A percentile compares a stretch with the other conserved stretches of the same genome.
Conservation (phyloP, 2,888 invertebrate species). For the Diloba caeruleocephala region DNA sequence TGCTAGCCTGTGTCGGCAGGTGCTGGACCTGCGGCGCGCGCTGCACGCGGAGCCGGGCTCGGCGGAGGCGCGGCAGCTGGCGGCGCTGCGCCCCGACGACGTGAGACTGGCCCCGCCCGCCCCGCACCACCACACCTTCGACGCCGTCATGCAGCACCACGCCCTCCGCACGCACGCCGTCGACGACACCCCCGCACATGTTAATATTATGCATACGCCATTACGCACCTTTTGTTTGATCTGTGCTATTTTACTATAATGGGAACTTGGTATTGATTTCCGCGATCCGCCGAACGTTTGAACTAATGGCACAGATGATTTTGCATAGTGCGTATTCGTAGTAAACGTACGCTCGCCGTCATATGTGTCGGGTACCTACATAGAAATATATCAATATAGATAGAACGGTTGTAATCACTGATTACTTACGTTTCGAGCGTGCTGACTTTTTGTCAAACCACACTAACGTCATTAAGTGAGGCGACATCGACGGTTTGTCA, state of each 20-base stretch:
- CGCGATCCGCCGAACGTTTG: slow-evolving; percentile 39
- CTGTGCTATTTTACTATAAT: slow-evolving; percentile 52
- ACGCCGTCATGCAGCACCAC: slow-evolving; percentile 88
- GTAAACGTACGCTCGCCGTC: slow-evolving; percentile 38
- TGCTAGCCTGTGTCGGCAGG: slow-evolving; percentile 86
- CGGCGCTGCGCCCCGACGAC: slow-evolving; percentile 85
- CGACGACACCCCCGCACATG: slow-evolving; percentile 68
- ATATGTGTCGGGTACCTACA: slow-evolving; percentile 13
- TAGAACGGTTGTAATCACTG: no score
- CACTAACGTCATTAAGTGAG: no score
- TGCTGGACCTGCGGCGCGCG: slow-evolving; percentile 94
- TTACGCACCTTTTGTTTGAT: slow-evolving; percentile 53
- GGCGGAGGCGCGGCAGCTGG: slow-evolving; percentile 88
- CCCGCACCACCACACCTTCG: slow-evolving; percentile 87
- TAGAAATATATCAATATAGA: no score
- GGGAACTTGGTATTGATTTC: slow-evolving; percentile 47
- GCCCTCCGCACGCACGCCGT: slow-evolving; percentile 86
- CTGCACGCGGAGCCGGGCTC: slow-evolving; percentile 92
- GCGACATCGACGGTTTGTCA: no score
- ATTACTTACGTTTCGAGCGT: no score
- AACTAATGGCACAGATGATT: slow-evolving; percentile 57
- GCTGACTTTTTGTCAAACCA: no score
- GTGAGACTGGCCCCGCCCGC: slow-evolving; percentile 86
- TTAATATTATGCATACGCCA: slow-evolving; percentile 57
- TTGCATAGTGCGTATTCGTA: slow-evolving; percentile 57